Evolutionary conservation across 2,797 vertebrate species (phyloP).

Genomic region (Ibycter americanus): DNA sequence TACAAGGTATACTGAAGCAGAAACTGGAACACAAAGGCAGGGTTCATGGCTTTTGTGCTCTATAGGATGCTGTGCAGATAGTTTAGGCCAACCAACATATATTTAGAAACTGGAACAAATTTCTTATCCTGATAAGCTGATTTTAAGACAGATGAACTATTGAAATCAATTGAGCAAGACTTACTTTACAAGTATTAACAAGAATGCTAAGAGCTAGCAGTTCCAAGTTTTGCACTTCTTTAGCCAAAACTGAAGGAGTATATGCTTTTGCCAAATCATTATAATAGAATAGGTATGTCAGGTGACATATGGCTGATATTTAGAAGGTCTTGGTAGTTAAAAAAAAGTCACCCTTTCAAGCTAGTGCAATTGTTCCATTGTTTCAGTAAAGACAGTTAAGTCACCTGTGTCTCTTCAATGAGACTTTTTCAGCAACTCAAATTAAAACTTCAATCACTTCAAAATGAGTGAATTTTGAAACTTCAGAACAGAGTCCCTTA

Average conservation of each 20-base stretch:
- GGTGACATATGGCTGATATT: background rate
- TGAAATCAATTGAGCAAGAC: background rate
- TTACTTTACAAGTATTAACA: background rate
- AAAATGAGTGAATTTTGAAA: background rate
- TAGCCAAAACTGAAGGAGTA: background rate
- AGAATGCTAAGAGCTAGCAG: background rate
- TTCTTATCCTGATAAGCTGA: background rate
- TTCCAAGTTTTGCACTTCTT: background rate
- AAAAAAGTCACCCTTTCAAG: background rate
- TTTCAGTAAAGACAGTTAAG: background rate
- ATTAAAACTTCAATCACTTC: background rate
- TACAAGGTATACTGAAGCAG: background rate
- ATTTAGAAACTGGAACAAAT: background rate
- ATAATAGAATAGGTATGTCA: background rate
- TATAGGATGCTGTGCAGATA: background rate
- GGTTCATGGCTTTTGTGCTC: background rate
- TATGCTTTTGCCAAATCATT: background rate
- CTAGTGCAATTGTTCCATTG: background rate
- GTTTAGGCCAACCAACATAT: background rate
- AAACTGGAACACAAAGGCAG: background rate
- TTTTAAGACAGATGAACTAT: background rate
- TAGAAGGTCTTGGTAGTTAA: background rate
- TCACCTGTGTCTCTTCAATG: background rate
- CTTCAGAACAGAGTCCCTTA: background rate
- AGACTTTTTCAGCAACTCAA: background rate